Evolutionary conservation across 2,797 vertebrate species (phyloP), one percentile per base, ranked within the genome.

Genomic region (Notoglanidium macrostoma): DNA sequence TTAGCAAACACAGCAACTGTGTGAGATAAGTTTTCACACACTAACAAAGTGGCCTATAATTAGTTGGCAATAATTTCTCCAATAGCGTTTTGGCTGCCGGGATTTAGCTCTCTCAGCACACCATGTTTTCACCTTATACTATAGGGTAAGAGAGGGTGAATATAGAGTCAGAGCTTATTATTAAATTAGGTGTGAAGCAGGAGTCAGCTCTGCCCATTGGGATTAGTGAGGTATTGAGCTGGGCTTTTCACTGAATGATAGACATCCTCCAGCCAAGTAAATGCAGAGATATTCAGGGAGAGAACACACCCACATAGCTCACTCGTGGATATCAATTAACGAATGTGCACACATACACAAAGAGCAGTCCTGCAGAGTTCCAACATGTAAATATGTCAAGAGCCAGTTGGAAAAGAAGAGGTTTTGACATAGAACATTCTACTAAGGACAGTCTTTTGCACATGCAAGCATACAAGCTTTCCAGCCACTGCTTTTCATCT

Each of bases 21-120:
- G 84, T 26, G n/a, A 61, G 85, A 84, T 84, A 85, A 74, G 85
- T 83, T 82, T 88, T 86, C 70, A 40, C 83, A 73, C 79, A 83
- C 72, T 88, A 88, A 88, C 79, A 88, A 86, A 86, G 72, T 86
- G 82, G 67, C 85, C 82, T 86, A 83, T 86, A 88, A 88, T 88
- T 86, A 83, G 72, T 83, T 88, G 87, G 79, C 70, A 76, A 86
- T 63, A 78, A 51, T 70, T 81, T 82, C 72, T 61, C 72, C 70
- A 61, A 78, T 86, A 51, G 29, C 9, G 29, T 77, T 76, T 83
- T 46, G 72, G 54, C 84, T 86, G 87, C 63, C 59, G 73, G 63
- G 12, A 87, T 83, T 83, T 49, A 83, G 78, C 70, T 70, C 32
- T 77, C 51, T 87, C 86, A 85, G 70, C 78, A 89, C n/a, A 46